Evolutionary conservation across 2,113 vertebrate genomes (phyloP).

Genomic region (Mystacornis crossleyi): DNA sequence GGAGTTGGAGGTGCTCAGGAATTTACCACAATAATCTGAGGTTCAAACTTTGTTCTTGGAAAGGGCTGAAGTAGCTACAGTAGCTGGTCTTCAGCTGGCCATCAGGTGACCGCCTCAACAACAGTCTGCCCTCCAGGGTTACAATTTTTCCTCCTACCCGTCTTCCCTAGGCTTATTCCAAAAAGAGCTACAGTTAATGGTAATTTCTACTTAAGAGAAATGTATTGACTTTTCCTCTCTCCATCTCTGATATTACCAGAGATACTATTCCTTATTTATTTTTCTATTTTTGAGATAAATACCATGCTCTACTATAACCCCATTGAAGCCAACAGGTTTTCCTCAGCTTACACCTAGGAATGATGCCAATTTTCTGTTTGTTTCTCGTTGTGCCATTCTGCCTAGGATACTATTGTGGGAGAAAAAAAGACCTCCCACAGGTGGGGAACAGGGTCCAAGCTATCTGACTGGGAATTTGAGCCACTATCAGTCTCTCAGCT

Average conservation of each 20-base stretch:
- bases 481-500: neutral
- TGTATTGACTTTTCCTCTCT: neutral
- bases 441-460: neutral
- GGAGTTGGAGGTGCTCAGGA: neutral
- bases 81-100: neutral
- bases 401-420: fast-evolving
- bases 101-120: neutral
- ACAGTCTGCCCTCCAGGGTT: neutral
- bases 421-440: neutral
- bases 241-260: neutral
- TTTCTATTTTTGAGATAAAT: neutral
- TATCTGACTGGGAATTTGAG: neutral
- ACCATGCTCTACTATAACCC: neutral
- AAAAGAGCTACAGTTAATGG: neutral
- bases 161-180: neutral
- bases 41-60: neutral
- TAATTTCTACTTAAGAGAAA: neutral
- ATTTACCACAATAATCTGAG: neutral
- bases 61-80: neutral
- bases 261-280: neutral
- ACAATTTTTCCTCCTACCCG: neutral
- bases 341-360: neutral
- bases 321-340: neutral
- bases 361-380: neutral
- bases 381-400: neutral